Percentiles rank a stretch among this genome's conserved stretches.
These are phyloP conservation scores for Penaeus monodon DNA, from an alignment of 2,888 invertebrate species.

Conservation along the genomic window DNA sequence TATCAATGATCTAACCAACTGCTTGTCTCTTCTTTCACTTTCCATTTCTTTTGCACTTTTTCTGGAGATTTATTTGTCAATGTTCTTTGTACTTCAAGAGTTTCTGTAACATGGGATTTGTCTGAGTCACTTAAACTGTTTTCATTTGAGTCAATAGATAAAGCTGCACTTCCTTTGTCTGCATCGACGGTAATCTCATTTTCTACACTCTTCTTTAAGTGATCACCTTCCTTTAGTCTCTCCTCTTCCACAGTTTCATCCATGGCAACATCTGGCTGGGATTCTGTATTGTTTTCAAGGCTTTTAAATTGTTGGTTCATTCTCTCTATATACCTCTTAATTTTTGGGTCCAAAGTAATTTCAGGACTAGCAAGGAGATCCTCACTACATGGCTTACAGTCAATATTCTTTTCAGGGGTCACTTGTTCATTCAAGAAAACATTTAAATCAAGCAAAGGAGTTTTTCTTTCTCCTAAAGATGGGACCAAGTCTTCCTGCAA, in stretches of 20 bases:
- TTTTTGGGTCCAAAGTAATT: constrained; percentile 34
- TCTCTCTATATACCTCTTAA: constrained; percentile 21
- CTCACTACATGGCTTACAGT: background rate
- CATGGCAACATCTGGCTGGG: background rate
- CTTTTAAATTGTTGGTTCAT: background rate
- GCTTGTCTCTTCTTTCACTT: background rate
- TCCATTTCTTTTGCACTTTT: background rate
- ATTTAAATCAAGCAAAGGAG: background rate
- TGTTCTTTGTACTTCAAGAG: no score
- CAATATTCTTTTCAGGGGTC: background rate
- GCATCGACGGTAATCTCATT: no score
- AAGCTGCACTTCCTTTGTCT: no score
- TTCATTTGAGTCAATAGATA: no score
- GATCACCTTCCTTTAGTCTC: background rate
- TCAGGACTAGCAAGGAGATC: constrained; percentile 30
- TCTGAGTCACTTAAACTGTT: no score
- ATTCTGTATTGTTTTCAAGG: background rate
- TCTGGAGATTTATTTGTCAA: background rate
- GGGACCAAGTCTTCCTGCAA: background rate
- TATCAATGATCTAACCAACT: background rate
- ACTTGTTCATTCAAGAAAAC: background rate
- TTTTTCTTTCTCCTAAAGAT: background rate
- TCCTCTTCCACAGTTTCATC: background rate
- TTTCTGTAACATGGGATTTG: no score
- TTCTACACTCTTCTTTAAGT: background rate